Conservation (phyloP, 1,140 invertebrate genomes). For the Drosophila albomicans region DNA sequence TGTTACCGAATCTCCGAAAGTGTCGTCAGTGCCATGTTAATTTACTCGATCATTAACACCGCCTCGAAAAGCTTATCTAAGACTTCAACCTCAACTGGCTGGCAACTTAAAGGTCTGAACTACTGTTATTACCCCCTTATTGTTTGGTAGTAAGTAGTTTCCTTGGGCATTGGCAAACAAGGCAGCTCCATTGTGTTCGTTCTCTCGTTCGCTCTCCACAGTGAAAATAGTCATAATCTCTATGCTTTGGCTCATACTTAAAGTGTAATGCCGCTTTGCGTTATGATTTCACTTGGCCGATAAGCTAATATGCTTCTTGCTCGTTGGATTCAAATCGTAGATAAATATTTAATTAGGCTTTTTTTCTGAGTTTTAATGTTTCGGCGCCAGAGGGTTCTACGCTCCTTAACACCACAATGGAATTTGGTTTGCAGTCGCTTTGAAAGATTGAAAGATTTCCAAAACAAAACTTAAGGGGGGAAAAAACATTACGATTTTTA, state of each 20-base stretch:
- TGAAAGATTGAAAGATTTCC: constrained; percentile 10
- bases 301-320: constrained; percentile 64
- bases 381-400: constrained; percentile 33
- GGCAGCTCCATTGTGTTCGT: constrained; percentile 38
- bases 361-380: constrained; percentile 46
- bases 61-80: constrained; percentile 38
- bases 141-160: constrained; percentile 16
- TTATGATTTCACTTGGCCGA: constrained; percentile 59
- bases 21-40: constrained; percentile 48
- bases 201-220: background rate
- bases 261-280: constrained; percentile 37
- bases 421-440: constrained; percentile 28
- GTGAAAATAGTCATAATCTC: constrained; percentile 28
- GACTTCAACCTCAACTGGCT: background rate
- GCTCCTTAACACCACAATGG: constrained; percentile 31
- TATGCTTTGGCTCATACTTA: constrained; percentile 2
- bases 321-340: constrained; percentile 63
- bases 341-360: constrained; percentile 78
- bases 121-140: constrained; percentile 34
- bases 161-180: constrained; percentile 25
- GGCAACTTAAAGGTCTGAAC: constrained; percentile 6
- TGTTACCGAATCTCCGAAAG: constrained; percentile 46
- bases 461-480: background rate
- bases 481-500: constrained; percentile 5
- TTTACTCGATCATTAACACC: constrained; percentile 43